These are phyloP conservation scores for Aethes cnicana DNA, from an alignment of 2,888 invertebrate species.

Conservation along the genomic window DNA sequence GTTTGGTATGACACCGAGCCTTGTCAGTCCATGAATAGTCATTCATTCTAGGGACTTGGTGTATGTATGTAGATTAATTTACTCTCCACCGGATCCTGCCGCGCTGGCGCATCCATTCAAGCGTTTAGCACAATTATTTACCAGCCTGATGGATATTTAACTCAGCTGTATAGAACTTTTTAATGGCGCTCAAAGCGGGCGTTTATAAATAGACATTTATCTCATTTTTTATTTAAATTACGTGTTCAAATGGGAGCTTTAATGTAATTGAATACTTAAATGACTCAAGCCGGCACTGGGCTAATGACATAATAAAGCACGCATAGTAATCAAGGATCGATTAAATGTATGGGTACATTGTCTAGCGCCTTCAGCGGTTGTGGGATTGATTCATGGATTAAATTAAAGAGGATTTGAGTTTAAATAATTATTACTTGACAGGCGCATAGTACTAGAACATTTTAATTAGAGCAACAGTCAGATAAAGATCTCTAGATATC, in stretches of 20 bases:
- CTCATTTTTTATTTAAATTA: neutral
- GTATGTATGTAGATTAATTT: slow-evolving; percentile 10
- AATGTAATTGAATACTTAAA: no score
- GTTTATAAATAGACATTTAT: neutral
- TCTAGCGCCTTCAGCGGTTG: no score
- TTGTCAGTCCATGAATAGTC: neutral
- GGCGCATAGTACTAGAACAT: no score
- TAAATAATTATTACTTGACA: no score
- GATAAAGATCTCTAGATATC: neutral
- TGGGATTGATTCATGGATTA: no score
- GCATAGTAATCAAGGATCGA: no score
- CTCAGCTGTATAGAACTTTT: neutral
- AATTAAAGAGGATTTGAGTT: no score
- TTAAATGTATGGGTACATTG: no score
- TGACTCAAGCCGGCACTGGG: no score
- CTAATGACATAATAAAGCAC: no score
- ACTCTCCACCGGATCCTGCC: neutral
- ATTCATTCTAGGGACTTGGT: neutral
- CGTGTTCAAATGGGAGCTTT: neutral
- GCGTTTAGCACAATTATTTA: slow-evolving; percentile 4
- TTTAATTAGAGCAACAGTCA: no score
- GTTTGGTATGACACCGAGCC: no score
- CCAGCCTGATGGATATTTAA: slow-evolving; percentile 1
- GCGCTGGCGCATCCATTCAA: neutral
- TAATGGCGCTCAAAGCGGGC: neutral